Evolutionary conservation across 2,797 vertebrate species (phyloP).

Genomic region (Macropodus opercularis): DNA sequence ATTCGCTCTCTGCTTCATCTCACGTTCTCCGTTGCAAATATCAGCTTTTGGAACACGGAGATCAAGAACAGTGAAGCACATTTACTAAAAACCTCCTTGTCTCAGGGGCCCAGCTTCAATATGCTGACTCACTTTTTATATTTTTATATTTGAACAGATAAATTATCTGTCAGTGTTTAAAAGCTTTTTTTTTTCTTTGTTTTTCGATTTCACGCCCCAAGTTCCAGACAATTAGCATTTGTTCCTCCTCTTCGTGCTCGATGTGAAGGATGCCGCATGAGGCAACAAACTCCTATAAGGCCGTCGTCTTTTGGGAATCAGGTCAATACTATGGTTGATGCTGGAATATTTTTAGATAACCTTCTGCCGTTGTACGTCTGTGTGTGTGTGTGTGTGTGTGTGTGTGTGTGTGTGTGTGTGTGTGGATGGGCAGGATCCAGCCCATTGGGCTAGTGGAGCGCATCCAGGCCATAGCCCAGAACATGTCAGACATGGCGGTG

Average conservation of each 20-base stretch:
- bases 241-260: conserved; percentile 41
- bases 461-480: conserved; percentile 97
- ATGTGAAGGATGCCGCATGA: conserved; percentile 24
- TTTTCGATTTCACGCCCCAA: conserved; percentile 68
- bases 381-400: conserved; percentile 15
- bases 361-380: conserved; percentile 2
- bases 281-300: too few species aligned
- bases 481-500: conserved; percentile 92
- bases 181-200: too few species aligned
- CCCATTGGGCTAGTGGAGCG: conserved; percentile 89
- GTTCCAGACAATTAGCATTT: conserved; percentile 66
- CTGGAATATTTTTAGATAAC: conserved; percentile 6
- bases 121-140: conserved; percentile 51
- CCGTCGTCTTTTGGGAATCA: too few species aligned
- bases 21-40: conserved; percentile 8
- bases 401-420: too few species aligned
- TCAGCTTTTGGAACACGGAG: conserved; percentile 35
- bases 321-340: conserved; percentile 4
- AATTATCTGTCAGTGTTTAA: conserved; percentile 65
- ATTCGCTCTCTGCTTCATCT: neutral
- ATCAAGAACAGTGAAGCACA: conserved; percentile 55
- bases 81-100: conserved; percentile 60
- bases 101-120: conserved; percentile 40
- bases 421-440: conserved; percentile 70
- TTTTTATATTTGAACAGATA: conserved; percentile 63